phyloP scores from a whole-genome alignment of 2,888 invertebrate genomes.

The Lithodes maja region DNA sequence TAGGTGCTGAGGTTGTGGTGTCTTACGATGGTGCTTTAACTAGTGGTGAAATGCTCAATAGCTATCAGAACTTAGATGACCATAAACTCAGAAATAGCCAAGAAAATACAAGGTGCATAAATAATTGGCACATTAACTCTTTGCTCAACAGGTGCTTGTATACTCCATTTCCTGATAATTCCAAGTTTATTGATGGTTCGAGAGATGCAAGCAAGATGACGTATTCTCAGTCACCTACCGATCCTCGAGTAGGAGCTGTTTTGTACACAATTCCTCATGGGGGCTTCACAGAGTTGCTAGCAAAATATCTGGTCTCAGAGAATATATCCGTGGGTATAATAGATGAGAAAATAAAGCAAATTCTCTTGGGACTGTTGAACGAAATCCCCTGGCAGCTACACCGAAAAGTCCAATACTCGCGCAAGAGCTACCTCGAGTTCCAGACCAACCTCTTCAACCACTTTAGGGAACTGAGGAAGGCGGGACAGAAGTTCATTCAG shows the following conservation, averaged over 20 bases:
- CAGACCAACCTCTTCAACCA: slow-evolving; percentile 39
- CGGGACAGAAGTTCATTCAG: neutral
- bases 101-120: neutral
- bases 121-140: neutral
- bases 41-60: neutral
- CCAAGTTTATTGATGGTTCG: neutral
- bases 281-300: slow-evolving; percentile 42
- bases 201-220: neutral
- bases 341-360: neutral
- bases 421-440: slow-evolving; percentile 40
- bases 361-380: slow-evolving; percentile 39
- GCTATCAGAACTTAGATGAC: neutral
- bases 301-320: slow-evolving; percentile 42
- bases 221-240: neutral
- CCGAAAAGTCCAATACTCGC: slow-evolving; percentile 30
- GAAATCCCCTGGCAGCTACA: slow-evolving; percentile 48
- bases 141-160: neutral
- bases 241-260: slow-evolving; percentile 15
- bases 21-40: neutral
- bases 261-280: slow-evolving; percentile 54
- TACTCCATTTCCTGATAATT: neutral
- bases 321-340: slow-evolving; percentile 30
- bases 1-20: neutral
- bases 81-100: neutral
- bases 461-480: slow-evolving; percentile 24